A percentile compares a stretch with the other conserved stretches of the same genome.
phyloP scores from a whole-genome alignment of 2,797 vertebrate genomes.

The Malurus splendens region DNA sequence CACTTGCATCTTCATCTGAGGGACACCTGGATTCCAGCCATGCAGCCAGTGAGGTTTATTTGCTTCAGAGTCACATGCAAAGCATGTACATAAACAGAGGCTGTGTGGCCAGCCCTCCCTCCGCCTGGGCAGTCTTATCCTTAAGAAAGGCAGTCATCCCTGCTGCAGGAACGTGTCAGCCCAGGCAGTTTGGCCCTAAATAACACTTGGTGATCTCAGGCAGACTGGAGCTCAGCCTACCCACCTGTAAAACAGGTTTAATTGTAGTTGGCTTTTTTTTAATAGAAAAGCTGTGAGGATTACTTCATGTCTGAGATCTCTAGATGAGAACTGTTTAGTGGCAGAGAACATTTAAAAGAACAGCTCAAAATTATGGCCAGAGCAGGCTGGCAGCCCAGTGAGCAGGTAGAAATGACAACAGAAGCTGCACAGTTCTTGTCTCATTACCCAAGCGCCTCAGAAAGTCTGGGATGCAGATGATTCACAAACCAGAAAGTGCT shows the following conservation, averaged over 20 bases:
- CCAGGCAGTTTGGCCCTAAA: background rate
- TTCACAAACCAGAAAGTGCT: conserved; percentile 8
- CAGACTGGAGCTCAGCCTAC: background rate
- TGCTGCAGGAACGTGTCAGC: background rate
- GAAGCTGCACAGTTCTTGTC: background rate
- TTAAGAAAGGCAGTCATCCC: background rate
- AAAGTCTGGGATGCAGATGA: background rate
- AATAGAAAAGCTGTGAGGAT: conserved; percentile 1
- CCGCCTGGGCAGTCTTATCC: background rate
- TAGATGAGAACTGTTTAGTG: background rate
- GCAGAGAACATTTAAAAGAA: background rate
- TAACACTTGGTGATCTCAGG: background rate
- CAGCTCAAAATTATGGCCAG: background rate
- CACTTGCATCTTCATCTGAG: fast-evolving
- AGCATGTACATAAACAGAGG: background rate
- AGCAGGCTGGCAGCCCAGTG: background rate
- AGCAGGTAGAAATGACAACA: background rate
- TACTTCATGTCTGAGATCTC: conserved; percentile 19
- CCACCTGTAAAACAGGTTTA: conserved; percentile 34
- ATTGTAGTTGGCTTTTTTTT: background rate
- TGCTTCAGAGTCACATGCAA: background rate
- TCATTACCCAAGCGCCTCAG: background rate
- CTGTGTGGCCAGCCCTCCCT: background rate
- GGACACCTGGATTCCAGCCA: background rate
- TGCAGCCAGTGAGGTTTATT: background rate